Conservation (phyloP, 2,888 invertebrate genomes). For the Ichneumoninae sp. region DNA sequence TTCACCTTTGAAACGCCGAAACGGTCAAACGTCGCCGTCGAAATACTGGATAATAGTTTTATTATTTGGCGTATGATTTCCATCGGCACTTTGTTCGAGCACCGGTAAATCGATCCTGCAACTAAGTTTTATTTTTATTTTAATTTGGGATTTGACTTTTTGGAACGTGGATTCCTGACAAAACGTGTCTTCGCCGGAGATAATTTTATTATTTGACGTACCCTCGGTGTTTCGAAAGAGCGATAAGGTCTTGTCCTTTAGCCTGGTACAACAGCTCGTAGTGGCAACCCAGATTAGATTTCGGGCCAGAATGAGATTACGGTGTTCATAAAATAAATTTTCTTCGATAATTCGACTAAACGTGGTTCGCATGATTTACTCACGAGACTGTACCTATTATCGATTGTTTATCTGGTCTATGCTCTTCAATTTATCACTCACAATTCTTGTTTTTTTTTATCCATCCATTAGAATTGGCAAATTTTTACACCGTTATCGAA, state of each 20-base stretch:
- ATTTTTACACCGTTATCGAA: not conserved
- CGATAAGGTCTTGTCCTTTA: not conserved
- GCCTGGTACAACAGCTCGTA: not conserved
- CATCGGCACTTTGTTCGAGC: too few relatives aligned
- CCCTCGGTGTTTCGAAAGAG: not conserved
- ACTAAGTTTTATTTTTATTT: not conserved
- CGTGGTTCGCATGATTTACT: not conserved
- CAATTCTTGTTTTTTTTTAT: too few relatives aligned
- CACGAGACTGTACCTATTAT: not conserved
- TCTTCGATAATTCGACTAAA: not conserved
- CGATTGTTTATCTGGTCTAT: not conserved
- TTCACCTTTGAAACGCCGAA: too few relatives aligned
- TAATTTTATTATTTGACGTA: slow-evolving; percentile 6
- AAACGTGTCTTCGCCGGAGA: not conserved
- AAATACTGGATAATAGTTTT: too few relatives aligned
- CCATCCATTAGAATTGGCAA: not conserved
- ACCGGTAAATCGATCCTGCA: too few relatives aligned
- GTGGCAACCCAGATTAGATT: slow-evolving; percentile 3
- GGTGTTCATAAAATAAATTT: not conserved
- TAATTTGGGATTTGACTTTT: not conserved
- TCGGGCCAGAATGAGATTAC: not conserved
- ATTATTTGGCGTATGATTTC: too few relatives aligned
- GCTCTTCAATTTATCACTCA: not conserved
- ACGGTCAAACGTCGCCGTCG: too few relatives aligned
- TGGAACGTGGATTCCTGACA: not conserved